Conservation (phyloP, 2,888 invertebrate species). For the Trissonchulus latispiculum region DNA sequence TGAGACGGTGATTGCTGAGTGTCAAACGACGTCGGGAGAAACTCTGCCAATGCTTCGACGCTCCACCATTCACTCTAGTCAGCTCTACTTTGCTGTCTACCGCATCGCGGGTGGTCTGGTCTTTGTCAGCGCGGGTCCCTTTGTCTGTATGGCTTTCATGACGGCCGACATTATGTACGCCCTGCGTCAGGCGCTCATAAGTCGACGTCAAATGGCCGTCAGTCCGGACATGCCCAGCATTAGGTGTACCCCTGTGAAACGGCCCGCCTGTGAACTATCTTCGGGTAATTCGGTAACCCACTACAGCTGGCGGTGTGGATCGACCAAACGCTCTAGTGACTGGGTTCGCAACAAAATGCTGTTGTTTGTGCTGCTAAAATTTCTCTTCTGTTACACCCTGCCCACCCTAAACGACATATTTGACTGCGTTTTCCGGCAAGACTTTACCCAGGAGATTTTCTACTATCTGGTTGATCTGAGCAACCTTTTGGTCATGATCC, state of each 20-base stretch:
- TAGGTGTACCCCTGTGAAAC: too few species aligned
- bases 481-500: constrained; percentile 8
- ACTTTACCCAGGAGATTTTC: constrained; percentile 3
- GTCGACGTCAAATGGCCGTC: background rate
- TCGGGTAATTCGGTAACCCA: background rate
- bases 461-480: constrained; percentile 1
- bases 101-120: constrained; percentile 10
- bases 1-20: background rate
- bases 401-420: constrained; percentile 10
- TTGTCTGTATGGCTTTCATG: constrained; percentile 4
- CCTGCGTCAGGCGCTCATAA: background rate
- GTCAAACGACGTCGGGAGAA: background rate
- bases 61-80: background rate
- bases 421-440: constrained; percentile 7
- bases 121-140: constrained; percentile 3
- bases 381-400: constrained; percentile 12
- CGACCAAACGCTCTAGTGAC: background rate
- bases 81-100: constrained; percentile 10
- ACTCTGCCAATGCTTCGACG: background rate
- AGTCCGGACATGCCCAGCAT: background rate
- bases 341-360: constrained; percentile 5
- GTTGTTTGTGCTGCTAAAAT: constrained; percentile 7
- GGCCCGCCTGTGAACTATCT: too few species aligned
- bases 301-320: background rate
- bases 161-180: background rate